Conservation (phyloP, 2,888 invertebrate species). For the Rhingia rostrata region DNA sequence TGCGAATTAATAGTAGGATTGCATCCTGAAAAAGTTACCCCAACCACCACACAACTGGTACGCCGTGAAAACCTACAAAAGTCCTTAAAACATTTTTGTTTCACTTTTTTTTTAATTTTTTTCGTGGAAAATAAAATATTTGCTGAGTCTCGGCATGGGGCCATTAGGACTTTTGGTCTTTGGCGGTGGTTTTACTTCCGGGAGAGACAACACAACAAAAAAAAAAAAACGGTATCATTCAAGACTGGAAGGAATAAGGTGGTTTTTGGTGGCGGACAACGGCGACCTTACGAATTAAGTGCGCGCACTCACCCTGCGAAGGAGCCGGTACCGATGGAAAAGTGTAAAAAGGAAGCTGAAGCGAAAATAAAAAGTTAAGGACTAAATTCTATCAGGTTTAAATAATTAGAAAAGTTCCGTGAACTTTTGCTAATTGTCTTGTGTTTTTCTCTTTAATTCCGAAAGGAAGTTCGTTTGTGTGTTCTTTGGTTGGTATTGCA, state of each 20-base stretch:
- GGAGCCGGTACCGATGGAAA: conserved; percentile 36
- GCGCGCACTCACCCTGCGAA: conserved; percentile 56
- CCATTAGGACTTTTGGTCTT: conserved; percentile 72
- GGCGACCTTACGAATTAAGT: conserved; percentile 72
- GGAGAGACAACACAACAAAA: not conserved
- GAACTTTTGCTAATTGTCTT: conserved; percentile 74
- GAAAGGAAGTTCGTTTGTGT: conserved; percentile 15
- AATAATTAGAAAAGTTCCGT: conserved; percentile 73
- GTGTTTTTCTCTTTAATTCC: conserved; percentile 64
- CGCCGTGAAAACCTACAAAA: conserved; percentile 69
- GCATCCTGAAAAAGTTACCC: conserved; percentile 56
- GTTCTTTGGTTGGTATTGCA: conserved; percentile 27
- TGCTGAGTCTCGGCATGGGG: conserved; percentile 72
- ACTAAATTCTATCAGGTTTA: conserved; percentile 74
- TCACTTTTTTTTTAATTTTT: conserved; percentile 15
- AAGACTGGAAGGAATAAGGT: conserved; percentile 1
- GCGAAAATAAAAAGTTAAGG: conserved; percentile 59
- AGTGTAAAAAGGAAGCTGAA: conserved; percentile 58
- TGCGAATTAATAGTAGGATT: conserved; percentile 71
- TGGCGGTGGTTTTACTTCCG: conserved; percentile 66
- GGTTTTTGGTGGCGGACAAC: conserved; percentile 43
- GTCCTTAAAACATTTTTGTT: conserved; percentile 54
- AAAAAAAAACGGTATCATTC: not conserved
- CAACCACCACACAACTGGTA: conserved; percentile 36
- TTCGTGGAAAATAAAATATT: conserved; percentile 67